phyloP scores from a whole-genome alignment of 2,888 invertebrate species.

The Metalampra italica region DNA sequence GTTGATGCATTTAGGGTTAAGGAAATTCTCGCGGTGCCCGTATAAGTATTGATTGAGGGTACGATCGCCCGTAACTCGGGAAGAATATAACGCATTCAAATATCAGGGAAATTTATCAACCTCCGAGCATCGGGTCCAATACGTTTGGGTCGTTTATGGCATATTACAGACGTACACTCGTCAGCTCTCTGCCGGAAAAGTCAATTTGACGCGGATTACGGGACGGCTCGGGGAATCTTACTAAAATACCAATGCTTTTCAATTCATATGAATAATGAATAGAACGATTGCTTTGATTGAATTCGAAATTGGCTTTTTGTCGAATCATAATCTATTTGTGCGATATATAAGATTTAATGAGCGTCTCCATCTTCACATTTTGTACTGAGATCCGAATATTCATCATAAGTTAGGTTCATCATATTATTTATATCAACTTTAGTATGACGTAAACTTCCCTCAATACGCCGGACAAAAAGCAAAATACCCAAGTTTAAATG shows the following conservation, averaged over 20 bases:
- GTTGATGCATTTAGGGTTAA: constrained; percentile 30
- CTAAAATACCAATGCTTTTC: constrained; percentile 54
- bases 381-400: no score
- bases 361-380: no score
- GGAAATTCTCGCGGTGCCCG: constrained; percentile 41
- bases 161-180: constrained; percentile 68
- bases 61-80: constrained; percentile 52
- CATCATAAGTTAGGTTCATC: no score
- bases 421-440: no score
- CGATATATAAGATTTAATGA: background rate
- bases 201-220: constrained; percentile 74
- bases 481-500: no score
- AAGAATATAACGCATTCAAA: constrained; percentile 72
- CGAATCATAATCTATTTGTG: background rate
- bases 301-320: constrained; percentile 6
- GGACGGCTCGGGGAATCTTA: constrained; percentile 50
- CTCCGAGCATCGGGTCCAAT: constrained; percentile 63
- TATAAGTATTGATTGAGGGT: constrained; percentile 56
- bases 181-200: constrained; percentile 70
- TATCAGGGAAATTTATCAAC: constrained; percentile 74
- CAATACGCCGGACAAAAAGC: no score
- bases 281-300: constrained; percentile 16
- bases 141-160: constrained; percentile 72
- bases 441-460: no score
- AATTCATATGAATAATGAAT: constrained; percentile 51